These are phyloP conservation scores for Asbolus verrucosus DNA, from an alignment of 1,140 invertebrate genomes.

Conservation along the genomic window DNA sequence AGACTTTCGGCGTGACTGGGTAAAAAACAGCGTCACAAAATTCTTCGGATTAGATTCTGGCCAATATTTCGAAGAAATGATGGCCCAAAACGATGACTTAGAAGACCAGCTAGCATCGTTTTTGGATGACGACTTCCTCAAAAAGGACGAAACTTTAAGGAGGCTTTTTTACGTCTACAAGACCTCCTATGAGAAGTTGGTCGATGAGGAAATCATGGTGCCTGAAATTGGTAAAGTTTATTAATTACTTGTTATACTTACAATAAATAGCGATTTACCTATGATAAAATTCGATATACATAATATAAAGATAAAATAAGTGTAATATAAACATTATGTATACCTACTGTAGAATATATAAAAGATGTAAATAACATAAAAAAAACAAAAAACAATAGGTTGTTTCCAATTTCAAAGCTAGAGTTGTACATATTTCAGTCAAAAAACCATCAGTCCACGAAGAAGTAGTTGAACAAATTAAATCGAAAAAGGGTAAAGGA, in stretches of 20 bases:
- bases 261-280: too few relatives aligned
- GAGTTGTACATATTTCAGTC: slow-evolving; percentile 43
- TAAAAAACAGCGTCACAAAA: slow-evolving; percentile 63
- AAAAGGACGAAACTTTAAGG: slow-evolving; percentile 58
- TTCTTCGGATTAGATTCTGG: slow-evolving; percentile 63
- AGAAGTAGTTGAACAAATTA: not conserved
- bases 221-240: slow-evolving; percentile 66
- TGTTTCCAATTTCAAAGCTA: slow-evolving; percentile 34
- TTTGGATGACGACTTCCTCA: slow-evolving; percentile 63
- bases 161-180: slow-evolving; percentile 65
- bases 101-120: slow-evolving; percentile 63
- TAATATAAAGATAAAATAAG: not conserved
- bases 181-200: slow-evolving; percentile 65
- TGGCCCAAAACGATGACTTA: slow-evolving; percentile 63
- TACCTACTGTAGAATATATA: not conserved
- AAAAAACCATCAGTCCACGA: slow-evolving; percentile 26
- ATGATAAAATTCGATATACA: too few relatives aligned
- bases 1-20: slow-evolving; percentile 66
- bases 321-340: slow-evolving; percentile 40
- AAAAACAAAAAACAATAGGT: slow-evolving; percentile 49
- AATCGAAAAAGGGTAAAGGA: slow-evolving; percentile 40
- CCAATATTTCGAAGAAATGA: slow-evolving; percentile 65
- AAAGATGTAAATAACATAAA: slow-evolving; percentile 30
- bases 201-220: slow-evolving; percentile 66
- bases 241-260: not conserved